Evolutionary conservation across 2,113 vertebrate species (phyloP), one percentile per base, ranked within the genome.

Genomic region (Anthoscopus minutus): DNA sequence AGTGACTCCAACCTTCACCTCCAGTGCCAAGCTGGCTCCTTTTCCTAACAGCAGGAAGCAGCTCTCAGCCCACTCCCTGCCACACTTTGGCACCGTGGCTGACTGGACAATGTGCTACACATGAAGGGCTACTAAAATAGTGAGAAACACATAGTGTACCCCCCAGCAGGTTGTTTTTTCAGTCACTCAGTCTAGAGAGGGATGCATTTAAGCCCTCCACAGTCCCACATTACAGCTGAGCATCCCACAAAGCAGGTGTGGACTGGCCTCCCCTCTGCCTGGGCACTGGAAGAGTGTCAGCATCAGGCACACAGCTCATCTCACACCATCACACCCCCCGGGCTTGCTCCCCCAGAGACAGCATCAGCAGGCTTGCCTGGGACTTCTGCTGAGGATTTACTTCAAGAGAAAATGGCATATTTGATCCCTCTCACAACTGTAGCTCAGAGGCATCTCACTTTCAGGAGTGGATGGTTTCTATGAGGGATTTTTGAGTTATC

Each of bases 81-180:
- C 66, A 15, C 3, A 5, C 40, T 60, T 38, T 9, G 50, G 35
- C 42, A 37, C 47, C 0, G 0, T 21, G 25, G 38, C 4, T 44
- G 64, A 19, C 78, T 58, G 48, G 42, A 14, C 31, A 48, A 10
- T 0, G 0, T 44, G 27, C 50, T 47, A 3, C 14, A 27, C 11
- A 3, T 10, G 16, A 21, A 71, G 40, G 33, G 35, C 23, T 31
- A 9, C 61, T 48, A 23, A 33, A 38, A 56, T 11, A 79, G 23
- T 56, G 61, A 85, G 40, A 56, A 81, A 47, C 3, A 24, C 23
- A 7, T 2, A 13, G 25, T 6, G 40, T 9, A 45, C 28, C 45
- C 69, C 18, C 44, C 53, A 60, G 62, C 33, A 86, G 62, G 33
- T 25, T 47, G 37, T 30, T 37, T 62, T 67, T 64, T 23, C 60